phyloP scores from a whole-genome alignment of 2,113 vertebrate genomes.

The Hippocampus zosterae region DNA sequence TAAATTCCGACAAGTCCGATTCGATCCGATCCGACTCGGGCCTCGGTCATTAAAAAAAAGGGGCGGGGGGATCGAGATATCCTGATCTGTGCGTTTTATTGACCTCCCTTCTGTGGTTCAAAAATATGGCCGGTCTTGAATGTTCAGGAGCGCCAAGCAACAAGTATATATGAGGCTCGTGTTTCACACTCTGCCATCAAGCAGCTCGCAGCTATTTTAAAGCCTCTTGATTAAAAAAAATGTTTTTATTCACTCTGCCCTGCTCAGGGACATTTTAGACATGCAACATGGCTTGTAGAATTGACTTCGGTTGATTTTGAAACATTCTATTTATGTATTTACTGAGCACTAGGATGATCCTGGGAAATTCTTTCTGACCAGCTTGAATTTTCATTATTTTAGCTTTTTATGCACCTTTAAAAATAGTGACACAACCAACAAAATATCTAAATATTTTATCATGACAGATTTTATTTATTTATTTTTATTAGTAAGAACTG shows the following conservation, averaged over 20 bases:
- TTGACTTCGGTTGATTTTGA: no score
- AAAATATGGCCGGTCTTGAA: background rate
- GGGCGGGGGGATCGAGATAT: background rate
- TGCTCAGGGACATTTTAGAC: background rate
- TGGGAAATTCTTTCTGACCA: no score
- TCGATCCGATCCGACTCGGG: background rate
- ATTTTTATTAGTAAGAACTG: background rate
- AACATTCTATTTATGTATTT: no score
- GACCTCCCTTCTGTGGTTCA: background rate
- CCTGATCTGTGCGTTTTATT: background rate
- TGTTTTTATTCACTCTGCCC: background rate
- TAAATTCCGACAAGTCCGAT: background rate
- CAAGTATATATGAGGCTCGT: background rate
- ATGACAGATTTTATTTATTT: background rate
- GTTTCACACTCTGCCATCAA: slow-evolving; percentile 1
- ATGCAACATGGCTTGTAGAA: no score
- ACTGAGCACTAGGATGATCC: no score
- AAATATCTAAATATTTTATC: background rate
- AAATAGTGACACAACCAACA: no score
- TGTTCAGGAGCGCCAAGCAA: background rate
- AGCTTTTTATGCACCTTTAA: no score
- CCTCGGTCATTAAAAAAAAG: background rate
- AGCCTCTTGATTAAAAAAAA: background rate
- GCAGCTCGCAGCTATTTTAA: background rate
- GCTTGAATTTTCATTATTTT: no score